phyloP scores from a whole-genome alignment of 2,888 invertebrate species.

The Drosophila anceps region DNA sequence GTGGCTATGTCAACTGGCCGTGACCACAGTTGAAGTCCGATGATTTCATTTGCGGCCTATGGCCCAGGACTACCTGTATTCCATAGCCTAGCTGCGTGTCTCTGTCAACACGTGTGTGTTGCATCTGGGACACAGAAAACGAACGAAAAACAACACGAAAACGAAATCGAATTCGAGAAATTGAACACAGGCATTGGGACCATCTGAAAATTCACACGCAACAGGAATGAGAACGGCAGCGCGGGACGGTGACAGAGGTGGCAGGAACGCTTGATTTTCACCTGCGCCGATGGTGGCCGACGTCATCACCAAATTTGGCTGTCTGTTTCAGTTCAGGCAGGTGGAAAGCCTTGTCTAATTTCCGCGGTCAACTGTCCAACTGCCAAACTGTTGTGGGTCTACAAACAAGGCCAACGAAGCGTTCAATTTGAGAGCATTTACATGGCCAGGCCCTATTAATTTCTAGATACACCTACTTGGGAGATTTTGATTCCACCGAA shows the following conservation, averaged over 20 bases:
- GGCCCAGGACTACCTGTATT: constrained; percentile 33
- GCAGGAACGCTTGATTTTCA: constrained; percentile 54
- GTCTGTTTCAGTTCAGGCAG: constrained; percentile 43
- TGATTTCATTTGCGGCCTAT: constrained; percentile 73
- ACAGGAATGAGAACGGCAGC: constrained; percentile 19
- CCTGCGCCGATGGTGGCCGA: constrained; percentile 67
- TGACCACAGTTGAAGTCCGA: constrained; percentile 62
- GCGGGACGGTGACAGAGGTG: constrained; percentile 13
- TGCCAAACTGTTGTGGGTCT: constrained; percentile 2
- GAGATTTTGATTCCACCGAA: constrained; percentile 14
- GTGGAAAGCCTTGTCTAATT: constrained; percentile 66
- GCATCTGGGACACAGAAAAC: constrained; percentile 29
- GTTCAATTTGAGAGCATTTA: constrained; percentile 63
- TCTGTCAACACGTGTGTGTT: constrained; percentile 47
- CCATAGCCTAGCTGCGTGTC: constrained; percentile 45
- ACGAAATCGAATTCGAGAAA: constrained; percentile 55
- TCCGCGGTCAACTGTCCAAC: constrained; percentile 27
- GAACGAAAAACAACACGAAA: constrained; percentile 16
- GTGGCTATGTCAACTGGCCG: constrained; percentile 68
- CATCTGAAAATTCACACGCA: constrained; percentile 76
- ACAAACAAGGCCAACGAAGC: constrained; percentile 39
- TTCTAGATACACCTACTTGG: constrained; percentile 31
- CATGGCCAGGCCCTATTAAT: constrained; percentile 52
- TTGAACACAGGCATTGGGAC: constrained; percentile 46
- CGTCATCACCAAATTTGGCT: constrained; percentile 63